phyloP scores from a whole-genome alignment of 2,113 vertebrate species.

The Lagopus muta region DNA sequence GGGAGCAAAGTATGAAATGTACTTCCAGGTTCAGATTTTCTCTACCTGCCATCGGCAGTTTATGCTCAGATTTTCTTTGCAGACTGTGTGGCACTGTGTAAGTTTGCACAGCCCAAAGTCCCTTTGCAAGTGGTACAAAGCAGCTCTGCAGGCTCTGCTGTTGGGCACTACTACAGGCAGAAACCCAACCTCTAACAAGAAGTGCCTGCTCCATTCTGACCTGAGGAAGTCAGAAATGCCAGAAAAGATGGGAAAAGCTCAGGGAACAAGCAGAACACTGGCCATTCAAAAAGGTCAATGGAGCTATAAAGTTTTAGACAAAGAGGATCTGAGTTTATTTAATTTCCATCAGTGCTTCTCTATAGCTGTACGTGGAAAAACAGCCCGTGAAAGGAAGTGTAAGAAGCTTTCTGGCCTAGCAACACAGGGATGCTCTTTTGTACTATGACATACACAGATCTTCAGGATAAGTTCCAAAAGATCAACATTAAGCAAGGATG shows the following conservation, averaged over 20 bases:
- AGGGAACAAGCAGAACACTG: neutral
- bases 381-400: neutral
- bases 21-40: neutral
- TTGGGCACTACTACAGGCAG: neutral
- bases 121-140: neutral
- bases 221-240: neutral
- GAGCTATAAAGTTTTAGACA: too few relatives aligned
- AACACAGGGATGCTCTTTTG: neutral
- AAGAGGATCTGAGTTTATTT: neutral
- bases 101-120: neutral
- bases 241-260: neutral
- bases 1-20: rapidly evolving
- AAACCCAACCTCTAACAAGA: neutral
- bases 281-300: neutral
- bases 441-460: rapidly evolving
- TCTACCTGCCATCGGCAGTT: too few relatives aligned
- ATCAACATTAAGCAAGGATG: neutral
- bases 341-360: neutral
- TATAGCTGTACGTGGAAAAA: rapidly evolving
- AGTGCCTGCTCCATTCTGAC: rapidly evolving
- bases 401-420: neutral
- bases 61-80: neutral
- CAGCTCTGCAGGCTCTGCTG: neutral
- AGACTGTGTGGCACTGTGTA: rapidly evolving
- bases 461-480: neutral